Percentiles rank a stretch among this genome's conserved stretches.
These are phyloP conservation scores for Buathra laborator DNA, from an alignment of 2,888 invertebrate species.

Conservation along the genomic window DNA sequence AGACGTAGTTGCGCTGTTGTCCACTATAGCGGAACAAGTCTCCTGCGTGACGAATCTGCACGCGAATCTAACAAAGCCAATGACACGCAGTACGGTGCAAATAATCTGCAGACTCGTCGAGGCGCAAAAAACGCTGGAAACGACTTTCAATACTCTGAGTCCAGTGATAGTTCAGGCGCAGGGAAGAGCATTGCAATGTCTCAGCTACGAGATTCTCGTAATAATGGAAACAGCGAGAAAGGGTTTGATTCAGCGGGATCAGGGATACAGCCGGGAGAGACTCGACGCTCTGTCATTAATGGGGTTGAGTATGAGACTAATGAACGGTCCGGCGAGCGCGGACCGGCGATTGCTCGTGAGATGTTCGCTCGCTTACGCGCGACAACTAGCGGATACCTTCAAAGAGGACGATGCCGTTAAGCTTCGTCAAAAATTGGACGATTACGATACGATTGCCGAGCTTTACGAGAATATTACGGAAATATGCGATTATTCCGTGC, in stretches of 20 bases:
- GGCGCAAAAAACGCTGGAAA: constrained; percentile 91
- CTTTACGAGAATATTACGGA: constrained; percentile 76
- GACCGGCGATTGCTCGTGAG: constrained; percentile 89
- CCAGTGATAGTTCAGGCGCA: constrained; percentile 90
- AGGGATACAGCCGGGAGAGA: constrained; percentile 79
- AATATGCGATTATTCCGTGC: constrained; percentile 81
- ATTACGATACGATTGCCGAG: constrained; percentile 80
- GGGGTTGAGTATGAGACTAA: constrained; percentile 79
- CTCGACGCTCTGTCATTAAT: constrained; percentile 81
- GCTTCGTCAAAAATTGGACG: constrained; percentile 86
- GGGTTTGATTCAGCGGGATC: constrained; percentile 79
- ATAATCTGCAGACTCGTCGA: constrained; percentile 93
- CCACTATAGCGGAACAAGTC: constrained; percentile 85
- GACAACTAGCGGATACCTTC: constrained; percentile 81
- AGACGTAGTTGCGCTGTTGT: constrained; percentile 85
- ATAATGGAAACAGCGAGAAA: constrained; percentile 89
- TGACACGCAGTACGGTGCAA: constrained; percentile 91
- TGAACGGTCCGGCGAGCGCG: constrained; percentile 86
- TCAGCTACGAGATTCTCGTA: constrained; percentile 91
- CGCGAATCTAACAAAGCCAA: constrained; percentile 90
- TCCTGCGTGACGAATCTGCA: constrained; percentile 89
- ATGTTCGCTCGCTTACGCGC: constrained; percentile 89
- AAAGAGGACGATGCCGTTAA: constrained; percentile 86
- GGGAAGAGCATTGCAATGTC: constrained; percentile 92
- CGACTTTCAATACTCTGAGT: constrained; percentile 89